Evolutionary conservation across 1,140 invertebrate species (phyloP), one percentile per base, ranked within the genome.

Genomic region (Delia radicum): DNA sequence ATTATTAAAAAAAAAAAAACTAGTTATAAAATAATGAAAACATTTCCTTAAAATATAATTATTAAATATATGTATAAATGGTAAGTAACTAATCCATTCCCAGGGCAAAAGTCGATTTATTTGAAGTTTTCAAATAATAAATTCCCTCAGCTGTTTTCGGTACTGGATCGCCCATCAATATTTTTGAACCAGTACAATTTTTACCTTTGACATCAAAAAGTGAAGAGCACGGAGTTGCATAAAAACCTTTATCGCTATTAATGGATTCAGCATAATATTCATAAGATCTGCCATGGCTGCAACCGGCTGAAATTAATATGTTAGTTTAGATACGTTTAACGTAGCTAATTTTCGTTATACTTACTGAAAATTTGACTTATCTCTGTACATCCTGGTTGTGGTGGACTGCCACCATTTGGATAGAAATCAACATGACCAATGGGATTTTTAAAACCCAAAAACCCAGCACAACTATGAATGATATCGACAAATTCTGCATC

Each of bases 401-500:
- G 83, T 0, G 90, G 87, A 15, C 85, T 87, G 1, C 94, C 94
- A 2, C 91, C 92, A 82, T 96, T 96, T 0, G 94, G 94, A 87
- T 94, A 96, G 81, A 95, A 95, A 81, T 96, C 94, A 0, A 89
- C 91, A 79, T 93, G 89, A 1, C 94, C 94, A 2, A 93, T 82
- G 3, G 90, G 89, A 26, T 88, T 82, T 7, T 87, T 80, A 79
- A 89, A 91, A 0, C 93, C 93, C 24, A 91, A 87, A 21, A 90
- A 84, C 2, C 92, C 92, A 0, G 89, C 90, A 79, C 90, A 90
- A 0, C 92, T 93, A 80, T 95, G 93, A 76, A 95, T 92, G 1
- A 94, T 89, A 81, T 95, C 93, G 0, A 95, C 94, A 79, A 94
- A 94, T 24, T 88, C 80, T 0, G 93, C 94, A 82, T 95, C 93